Evolutionary conservation across 2,888 invertebrate species (phyloP).

Genomic region (Phlogophora meticulosa): DNA sequence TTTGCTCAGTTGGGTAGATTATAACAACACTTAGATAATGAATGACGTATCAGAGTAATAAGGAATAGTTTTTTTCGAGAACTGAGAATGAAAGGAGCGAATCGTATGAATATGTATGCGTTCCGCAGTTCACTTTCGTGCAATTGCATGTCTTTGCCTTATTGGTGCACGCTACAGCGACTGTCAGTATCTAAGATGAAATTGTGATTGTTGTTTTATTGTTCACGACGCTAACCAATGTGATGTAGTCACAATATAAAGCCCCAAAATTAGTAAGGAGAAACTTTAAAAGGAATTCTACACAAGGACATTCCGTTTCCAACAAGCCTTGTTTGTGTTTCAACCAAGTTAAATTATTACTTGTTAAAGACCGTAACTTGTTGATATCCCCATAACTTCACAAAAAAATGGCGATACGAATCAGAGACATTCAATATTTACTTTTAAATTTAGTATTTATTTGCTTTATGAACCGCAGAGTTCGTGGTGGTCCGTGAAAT

Average conservation of each 20-base stretch:
- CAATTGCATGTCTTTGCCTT: slow-evolving; percentile 54
- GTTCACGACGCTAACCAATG: neutral
- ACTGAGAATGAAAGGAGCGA: slow-evolving; percentile 63
- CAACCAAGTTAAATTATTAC: slow-evolving; percentile 19
- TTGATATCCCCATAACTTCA: slow-evolving; percentile 31
- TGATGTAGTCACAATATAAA: slow-evolving; percentile 1
- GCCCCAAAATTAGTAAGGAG: neutral
- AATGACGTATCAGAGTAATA: slow-evolving; percentile 46
- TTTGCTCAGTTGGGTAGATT: neutral
- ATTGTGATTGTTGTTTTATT: slow-evolving; percentile 23
- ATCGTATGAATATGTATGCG: slow-evolving; percentile 62
- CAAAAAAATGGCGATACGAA: slow-evolving; percentile 48
- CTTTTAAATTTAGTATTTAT: slow-evolving; percentile 63
- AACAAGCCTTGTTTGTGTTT: slow-evolving; percentile 1
- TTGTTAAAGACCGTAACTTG: slow-evolving; percentile 23
- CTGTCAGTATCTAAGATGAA: slow-evolving; percentile 50
- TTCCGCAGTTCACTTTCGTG: slow-evolving; percentile 63
- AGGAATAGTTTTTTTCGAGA: slow-evolving; percentile 57
- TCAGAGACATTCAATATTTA: slow-evolving; percentile 53
- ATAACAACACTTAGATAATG: slow-evolving; percentile 42
- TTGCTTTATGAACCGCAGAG: slow-evolving; percentile 66
- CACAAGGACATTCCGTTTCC: neutral
- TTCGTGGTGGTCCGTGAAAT: slow-evolving; percentile 71
- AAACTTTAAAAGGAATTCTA: neutral
- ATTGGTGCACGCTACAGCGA: slow-evolving; percentile 48